Conservation (phyloP, 1,140 invertebrate genomes). For the Apis cerana region DNA sequence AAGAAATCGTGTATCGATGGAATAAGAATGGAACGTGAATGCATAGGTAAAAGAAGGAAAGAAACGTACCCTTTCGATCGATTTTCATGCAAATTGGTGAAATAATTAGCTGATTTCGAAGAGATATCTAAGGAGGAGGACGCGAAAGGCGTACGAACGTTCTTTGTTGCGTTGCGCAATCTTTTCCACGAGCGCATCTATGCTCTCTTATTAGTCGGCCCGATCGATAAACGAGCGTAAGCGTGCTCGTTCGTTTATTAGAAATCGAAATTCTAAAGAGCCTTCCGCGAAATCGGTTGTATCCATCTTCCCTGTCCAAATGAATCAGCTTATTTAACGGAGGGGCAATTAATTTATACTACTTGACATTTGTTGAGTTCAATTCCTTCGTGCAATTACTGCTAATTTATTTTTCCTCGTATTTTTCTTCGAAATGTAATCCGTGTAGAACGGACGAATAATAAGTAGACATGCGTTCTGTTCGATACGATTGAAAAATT, state of each 20-base stretch:
- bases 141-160: constrained; percentile 10
- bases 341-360: constrained; percentile 11
- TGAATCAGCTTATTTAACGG: not conserved
- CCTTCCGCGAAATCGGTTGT: not conserved
- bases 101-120: constrained; percentile 80
- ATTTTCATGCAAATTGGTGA: constrained; percentile 53
- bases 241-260: constrained; percentile 2
- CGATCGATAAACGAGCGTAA: constrained; percentile 34
- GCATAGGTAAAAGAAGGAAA: not conserved
- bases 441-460: not conserved
- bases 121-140: constrained; percentile 66
- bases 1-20: not conserved
- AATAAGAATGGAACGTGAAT: not conserved
- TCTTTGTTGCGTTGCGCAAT: constrained; percentile 56
- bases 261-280: constrained; percentile 10
- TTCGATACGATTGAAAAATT: not conserved
- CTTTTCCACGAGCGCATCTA: constrained; percentile 19
- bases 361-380: not conserved
- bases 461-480: not conserved
- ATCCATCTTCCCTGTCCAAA: constrained; percentile 17
- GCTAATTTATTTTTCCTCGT: not conserved
- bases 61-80: not conserved
- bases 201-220: constrained; percentile 32
- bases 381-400: not conserved
- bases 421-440: not conserved